Evolutionary conservation across 2,888 invertebrate species (phyloP).

Genomic region (Microplitis deprimator): DNA sequence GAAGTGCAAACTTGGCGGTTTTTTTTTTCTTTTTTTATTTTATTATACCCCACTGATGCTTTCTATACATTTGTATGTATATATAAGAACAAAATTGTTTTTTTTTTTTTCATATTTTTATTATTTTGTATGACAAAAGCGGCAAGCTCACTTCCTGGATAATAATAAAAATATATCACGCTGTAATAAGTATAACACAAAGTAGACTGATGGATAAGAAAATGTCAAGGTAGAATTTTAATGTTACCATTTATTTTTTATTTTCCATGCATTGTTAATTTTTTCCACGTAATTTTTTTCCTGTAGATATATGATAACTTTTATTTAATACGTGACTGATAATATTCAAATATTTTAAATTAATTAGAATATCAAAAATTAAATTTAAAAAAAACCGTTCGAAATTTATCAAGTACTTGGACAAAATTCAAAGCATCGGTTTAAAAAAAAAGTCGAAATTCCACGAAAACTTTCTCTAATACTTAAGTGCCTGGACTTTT

Average conservation of each 20-base stretch:
- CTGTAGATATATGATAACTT: conserved; percentile 31
- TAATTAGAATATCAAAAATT: not conserved
- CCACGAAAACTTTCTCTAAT: too few relatives aligned
- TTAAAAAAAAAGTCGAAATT: too few relatives aligned
- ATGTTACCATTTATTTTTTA: conserved; percentile 30
- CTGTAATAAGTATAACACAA: not conserved
- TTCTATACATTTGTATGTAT: not conserved
- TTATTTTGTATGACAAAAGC: conserved; percentile 63
- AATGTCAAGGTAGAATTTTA: not conserved
- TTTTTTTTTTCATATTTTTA: not conserved
- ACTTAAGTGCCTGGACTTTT: too few relatives aligned
- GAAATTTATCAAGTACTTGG: too few relatives aligned
- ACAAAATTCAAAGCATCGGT: too few relatives aligned
- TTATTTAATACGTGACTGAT: conserved; percentile 54
- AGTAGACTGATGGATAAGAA: conserved; percentile 20
- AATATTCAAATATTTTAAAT: conserved; percentile 55
- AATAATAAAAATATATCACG: conserved; percentile 20
- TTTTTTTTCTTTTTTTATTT: conserved; percentile 42
- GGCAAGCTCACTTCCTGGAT: conserved; percentile 55
- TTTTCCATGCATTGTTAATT: conserved; percentile 52
- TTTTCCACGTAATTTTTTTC: conserved; percentile 51
- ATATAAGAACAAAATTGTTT: conserved; percentile 4
- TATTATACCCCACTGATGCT: conserved; percentile 15
- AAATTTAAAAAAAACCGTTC: too few relatives aligned
- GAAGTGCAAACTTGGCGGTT: conserved; percentile 70